Percentiles rank a stretch among this genome's conserved stretches.
Conservation (phyloP, 2,888 invertebrate species). For the Cheilosia vulpina region DNA sequence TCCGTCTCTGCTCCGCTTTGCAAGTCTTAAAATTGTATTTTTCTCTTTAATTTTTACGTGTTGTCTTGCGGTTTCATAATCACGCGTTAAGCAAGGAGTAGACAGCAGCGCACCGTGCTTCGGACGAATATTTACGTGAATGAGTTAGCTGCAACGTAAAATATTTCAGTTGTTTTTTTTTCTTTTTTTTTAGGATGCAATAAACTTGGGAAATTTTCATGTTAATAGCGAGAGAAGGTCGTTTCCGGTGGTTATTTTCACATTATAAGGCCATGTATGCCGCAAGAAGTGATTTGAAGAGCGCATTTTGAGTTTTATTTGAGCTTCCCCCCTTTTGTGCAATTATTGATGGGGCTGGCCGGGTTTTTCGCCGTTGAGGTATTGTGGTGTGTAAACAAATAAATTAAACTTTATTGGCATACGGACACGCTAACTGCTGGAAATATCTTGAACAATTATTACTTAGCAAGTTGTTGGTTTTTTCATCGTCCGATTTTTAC, state of each 20-base stretch:
- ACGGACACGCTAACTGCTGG: background rate
- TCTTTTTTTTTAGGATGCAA: constrained; percentile 31
- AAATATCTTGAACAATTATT: background rate
- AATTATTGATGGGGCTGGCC: constrained; percentile 29
- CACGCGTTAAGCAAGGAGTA: constrained; percentile 38
- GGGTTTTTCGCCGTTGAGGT: background rate
- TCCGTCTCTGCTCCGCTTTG: constrained; percentile 23
- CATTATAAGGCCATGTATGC: constrained; percentile 51
- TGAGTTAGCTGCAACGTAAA: constrained; percentile 31
- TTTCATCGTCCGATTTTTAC: background rate
- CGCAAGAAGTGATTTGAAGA: constrained; percentile 48
- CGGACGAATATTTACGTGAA: constrained; percentile 36
- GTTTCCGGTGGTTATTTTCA: constrained; percentile 64
- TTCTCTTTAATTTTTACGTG: constrained; percentile 16
- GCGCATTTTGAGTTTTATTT: constrained; percentile 43
- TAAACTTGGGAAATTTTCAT: constrained; percentile 56
- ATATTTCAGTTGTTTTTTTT: constrained; percentile 28
- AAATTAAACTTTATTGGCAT: constrained; percentile 12
- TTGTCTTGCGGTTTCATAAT: constrained; percentile 60
- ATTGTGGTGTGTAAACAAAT: constrained; percentile 32
- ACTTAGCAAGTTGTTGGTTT: background rate
- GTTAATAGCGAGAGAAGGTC: constrained; percentile 59
- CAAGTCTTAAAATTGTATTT: constrained; percentile 52
- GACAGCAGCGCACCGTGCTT: constrained; percentile 11
- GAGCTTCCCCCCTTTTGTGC: constrained; percentile 31